Percentiles rank a stretch among this genome's conserved stretches.
Evolutionary conservation across 2,888 invertebrate species (phyloP).

Genomic region (Volucella zonaria): DNA sequence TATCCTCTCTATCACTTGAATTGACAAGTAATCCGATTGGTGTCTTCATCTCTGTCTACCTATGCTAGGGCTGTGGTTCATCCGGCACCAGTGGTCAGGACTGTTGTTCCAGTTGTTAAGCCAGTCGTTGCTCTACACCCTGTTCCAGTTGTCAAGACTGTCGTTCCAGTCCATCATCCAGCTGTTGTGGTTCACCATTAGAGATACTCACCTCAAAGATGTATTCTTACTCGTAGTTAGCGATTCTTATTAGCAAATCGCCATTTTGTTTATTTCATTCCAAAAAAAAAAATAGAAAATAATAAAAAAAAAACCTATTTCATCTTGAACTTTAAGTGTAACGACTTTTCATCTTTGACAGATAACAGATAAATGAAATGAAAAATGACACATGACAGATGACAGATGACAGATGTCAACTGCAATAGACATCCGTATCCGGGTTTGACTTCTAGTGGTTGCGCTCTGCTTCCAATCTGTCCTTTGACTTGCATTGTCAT

Average conservation of each 20-base stretch:
- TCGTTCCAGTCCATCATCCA: conserved; percentile 80
- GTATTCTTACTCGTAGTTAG: not conserved
- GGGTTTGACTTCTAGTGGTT: conserved; percentile 52
- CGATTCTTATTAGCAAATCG: conserved; percentile 22
- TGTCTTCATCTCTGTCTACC: not conserved
- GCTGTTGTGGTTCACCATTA: conserved; percentile 80
- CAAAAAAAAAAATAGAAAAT: conserved; percentile 3
- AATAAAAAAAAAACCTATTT: conserved; percentile 25
- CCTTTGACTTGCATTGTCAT: conserved; percentile 67
- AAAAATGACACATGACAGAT: too few species aligned
- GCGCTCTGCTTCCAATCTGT: conserved; percentile 47
- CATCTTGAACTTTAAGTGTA: conserved; percentile 23
- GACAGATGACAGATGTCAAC: not conserved
- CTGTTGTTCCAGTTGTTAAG: conserved; percentile 76
- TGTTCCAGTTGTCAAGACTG: conserved; percentile 76
- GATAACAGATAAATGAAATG: conserved; percentile 20
- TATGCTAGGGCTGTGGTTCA: conserved; percentile 78
- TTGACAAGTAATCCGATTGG: not conserved
- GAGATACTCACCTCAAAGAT: conserved; percentile 32
- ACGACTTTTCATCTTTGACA: conserved; percentile 53
- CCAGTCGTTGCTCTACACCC: conserved; percentile 75
- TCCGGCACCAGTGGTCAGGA: conserved; percentile 80
- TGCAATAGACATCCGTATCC: conserved; percentile 65
- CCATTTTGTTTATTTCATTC: conserved; percentile 42
- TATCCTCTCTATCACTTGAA: not conserved